These are phyloP conservation scores for Bufotes viridis DNA, from an alignment of 2,797 vertebrate genomes.

Conservation along the genomic window DNA sequence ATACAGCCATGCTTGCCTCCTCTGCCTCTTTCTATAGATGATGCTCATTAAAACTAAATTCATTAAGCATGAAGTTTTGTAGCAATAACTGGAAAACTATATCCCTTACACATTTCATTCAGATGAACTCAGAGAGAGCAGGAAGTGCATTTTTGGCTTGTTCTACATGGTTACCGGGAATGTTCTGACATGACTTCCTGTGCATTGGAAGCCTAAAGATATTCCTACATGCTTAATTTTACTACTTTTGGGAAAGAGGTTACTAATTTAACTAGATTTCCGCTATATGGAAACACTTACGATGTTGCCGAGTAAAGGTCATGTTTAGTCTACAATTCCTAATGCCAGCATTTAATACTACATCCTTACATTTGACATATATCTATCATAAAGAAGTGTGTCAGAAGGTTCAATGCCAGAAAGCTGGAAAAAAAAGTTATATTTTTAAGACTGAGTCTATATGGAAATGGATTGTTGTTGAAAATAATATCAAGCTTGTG, in stretches of 20 bases:
- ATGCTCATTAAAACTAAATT: neutral
- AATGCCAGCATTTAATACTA: conserved; percentile 10
- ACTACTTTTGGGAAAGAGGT: conserved; percentile 44
- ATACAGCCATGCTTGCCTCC: neutral
- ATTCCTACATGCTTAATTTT: conserved; percentile 44
- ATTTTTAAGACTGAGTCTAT: neutral
- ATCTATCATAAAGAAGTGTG: neutral
- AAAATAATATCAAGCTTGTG: neutral
- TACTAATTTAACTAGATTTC: conserved; percentile 45
- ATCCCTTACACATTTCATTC: neutral
- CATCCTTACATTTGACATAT: neutral
- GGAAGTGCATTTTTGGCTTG: conserved; percentile 12
- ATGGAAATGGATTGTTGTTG: neutral
- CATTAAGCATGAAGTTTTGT: neutral
- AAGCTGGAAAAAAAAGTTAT: neutral
- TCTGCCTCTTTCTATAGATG: neutral
- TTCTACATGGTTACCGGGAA: conserved; percentile 12
- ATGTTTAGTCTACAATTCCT: conserved; percentile 40
- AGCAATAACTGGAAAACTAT: neutral
- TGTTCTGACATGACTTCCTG: conserved; percentile 43
- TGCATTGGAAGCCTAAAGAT: neutral
- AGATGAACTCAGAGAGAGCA: conserved; percentile 17
- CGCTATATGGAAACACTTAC: conserved; percentile 48
- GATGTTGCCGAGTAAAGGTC: conserved; percentile 20
- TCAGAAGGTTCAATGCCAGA: neutral